Base-by-base conservation (phyloP, 1,140 invertebrate genomes). In the Dysdera silvatica region DNA sequence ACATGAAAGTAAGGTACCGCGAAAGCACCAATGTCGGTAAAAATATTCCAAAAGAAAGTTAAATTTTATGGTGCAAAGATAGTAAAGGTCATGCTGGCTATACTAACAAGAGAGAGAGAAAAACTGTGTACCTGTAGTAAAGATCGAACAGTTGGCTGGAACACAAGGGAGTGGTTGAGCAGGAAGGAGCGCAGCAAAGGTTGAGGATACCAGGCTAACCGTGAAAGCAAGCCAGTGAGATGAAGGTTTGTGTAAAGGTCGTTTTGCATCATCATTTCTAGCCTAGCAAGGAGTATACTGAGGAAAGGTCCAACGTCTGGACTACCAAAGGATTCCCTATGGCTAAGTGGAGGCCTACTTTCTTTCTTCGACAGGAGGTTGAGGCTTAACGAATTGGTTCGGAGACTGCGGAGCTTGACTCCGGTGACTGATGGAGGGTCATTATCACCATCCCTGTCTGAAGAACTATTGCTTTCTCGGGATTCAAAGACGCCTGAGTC, bases 111-210 rank as follows among this genome's bases (percentile, higher is more conserved):
- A 2, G 32, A 51, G 32, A 28, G 14, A 43, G 7, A 33, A 16
- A 14, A 52, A 43, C 12, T 20, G 10, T 48, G 54, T 45, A 63
- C 66, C 49, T 67, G 66, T 49, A 63, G 49, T 52, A 97, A 79
- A 18, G 90, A 94, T 73, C 89, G 87, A 67, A 95, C 87, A 71
- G 88, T 88, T 3, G 91, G 89, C 73, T 93, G 90, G 70, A 93
- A 84, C 53, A 91, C 85, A 53, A 93, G 83, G 58, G 85, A 87
- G 63, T 90, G 84, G 73, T 91, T 91, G 12, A 97, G 79, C 29
- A 98, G 77, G 74, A 95, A 86, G 0, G 91, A 89, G 49, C 88
- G 82, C 8, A 97, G 77, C 18, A 97, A 75, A 3, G 91, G 88
- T 66, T 95, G 87, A 0, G 92, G 87, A 76, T 92, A 93, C 41